Conservation (phyloP, 2,113 vertebrate genomes). For the Myiagra hebetior region DNA sequence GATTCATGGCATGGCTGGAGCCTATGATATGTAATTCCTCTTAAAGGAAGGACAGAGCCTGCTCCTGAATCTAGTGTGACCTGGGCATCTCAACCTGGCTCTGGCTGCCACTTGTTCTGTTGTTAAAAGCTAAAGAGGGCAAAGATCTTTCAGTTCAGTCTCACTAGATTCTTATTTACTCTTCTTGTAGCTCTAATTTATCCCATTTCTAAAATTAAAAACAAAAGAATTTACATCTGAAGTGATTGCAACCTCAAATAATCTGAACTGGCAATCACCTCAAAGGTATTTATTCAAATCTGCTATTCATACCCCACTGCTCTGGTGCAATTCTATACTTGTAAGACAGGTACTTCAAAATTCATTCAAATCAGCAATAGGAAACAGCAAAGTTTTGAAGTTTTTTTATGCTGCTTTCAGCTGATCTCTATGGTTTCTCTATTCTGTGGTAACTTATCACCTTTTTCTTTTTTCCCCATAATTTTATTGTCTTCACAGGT, state of each 20-base stretch:
- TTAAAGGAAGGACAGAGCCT: background rate
- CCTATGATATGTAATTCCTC: background rate
- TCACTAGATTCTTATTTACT: background rate
- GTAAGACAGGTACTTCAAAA: background rate
- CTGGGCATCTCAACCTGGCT: background rate
- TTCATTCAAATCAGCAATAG: background rate
- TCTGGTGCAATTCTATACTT: background rate
- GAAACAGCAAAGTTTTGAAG: background rate
- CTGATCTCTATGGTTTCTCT: background rate
- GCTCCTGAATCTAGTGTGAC: background rate
- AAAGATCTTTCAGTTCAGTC: background rate
- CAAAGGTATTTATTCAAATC: background rate
- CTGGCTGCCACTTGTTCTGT: background rate
- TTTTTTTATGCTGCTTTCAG: background rate
- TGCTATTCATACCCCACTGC: background rate
- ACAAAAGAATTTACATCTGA: background rate
- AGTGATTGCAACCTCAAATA: background rate
- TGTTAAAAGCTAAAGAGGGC: background rate
- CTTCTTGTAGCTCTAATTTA: background rate
- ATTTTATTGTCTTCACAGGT: background rate
- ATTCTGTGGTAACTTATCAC: background rate
- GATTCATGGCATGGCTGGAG: background rate
- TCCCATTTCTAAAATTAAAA: background rate
- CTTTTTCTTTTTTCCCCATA: background rate
- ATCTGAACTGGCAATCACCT: background rate